Evolutionary conservation across 2,797 vertebrate genomes (phyloP), one percentile per base, ranked within the genome.

Genomic region (Hypotaenidia philippensis): DNA sequence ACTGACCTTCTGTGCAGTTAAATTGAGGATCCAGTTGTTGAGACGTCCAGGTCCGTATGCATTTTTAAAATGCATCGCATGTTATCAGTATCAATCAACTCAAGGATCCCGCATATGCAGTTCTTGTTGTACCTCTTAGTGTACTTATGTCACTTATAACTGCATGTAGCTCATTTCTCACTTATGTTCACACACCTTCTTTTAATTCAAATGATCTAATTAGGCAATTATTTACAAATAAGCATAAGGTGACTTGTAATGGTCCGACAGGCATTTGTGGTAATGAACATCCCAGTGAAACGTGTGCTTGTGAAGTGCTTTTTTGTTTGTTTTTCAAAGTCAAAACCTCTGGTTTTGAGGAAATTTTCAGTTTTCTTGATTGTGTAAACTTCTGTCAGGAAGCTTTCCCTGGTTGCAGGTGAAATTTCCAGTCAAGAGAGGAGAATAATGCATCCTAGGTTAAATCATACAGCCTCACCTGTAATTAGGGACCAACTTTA

Each of bases 181-280:
- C 47, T 36, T 36, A 36, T 11, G 3, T 57, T 84, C 52, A 69
- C 29, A 50, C 8, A 74, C 55, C 11, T 3, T 63, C 13, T 65
- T 81, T 81, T 44, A 74, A 63, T 49, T 78, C 61, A 78, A 75
- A 69, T 71, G 32, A 49, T 57, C 16, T 55, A 65, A 76, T 82
- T 59, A 82, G 84, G 59, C 17, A 71, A 55, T 77, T 56, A 44
- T 80, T 93, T 82, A 32, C 68, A 78, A 87, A 74, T 79, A 77
- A 83, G 56, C 25, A 31, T 50, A 49, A 95, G 11, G 47, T 92
- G 55, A 55, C 34, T 80, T 61, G 26, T 19, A 81, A 65, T 32
- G 25, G 3, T 60, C 69, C 53, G 31, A 47, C 18, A 93, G 31
- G 59, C 4, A 5, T 81, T 68, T 72, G 41, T 76, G 27, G 16